Evolutionary conservation across 1,140 invertebrate genomes (phyloP), one percentile per base, ranked within the genome.

Genomic region (Aphis gossypii): DNA sequence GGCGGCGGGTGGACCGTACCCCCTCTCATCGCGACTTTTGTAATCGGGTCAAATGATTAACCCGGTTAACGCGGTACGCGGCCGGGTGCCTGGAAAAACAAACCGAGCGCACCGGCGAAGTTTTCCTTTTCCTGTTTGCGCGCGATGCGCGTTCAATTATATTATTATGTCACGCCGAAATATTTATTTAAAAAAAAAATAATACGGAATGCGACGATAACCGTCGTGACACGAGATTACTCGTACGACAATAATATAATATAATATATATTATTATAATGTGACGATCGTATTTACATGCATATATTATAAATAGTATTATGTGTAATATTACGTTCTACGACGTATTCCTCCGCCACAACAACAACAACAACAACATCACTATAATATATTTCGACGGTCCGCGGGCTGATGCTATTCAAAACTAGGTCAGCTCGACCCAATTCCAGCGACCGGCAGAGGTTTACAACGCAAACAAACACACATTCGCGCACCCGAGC

Each of bases 351-450:
- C 25, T 9, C 60, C 30, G n/a, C 60, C n/a, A 60, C 25, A 60
- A 30, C 6, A 56, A 68, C 60, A 68, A 60, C 25, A 60, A 30
- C 6, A 56, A 60, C 21, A 54, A 56, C 7, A 68, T n/a, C n/a
- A 68, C 11, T 46, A 46, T 41, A 41, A 60, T 68, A 68, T 76
- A n/a, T 76, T 35, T 83, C 60, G 38, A 38, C 56, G n/a, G 41
- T 44, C 30, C 3, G 60, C 3, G 60, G 9, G 51, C 88, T 6
- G 60, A 41, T 30, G 18, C 3, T 30, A 30, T 84, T 25, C 41
- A 44, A 83, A 93, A 93, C 82, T 86, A 41, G 92, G 92, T 93
- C 92, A 93, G 82, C 82, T 86, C 92, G 92, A 93, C 82, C 82
- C 82, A 83, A 93, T 86, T 93, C 48, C 92, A 86, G 82, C 82